These are phyloP conservation scores for Hapalemur alaotrensis DNA, from an alignment of 2,797 vertebrate species.

Conservation along the genomic window DNA sequence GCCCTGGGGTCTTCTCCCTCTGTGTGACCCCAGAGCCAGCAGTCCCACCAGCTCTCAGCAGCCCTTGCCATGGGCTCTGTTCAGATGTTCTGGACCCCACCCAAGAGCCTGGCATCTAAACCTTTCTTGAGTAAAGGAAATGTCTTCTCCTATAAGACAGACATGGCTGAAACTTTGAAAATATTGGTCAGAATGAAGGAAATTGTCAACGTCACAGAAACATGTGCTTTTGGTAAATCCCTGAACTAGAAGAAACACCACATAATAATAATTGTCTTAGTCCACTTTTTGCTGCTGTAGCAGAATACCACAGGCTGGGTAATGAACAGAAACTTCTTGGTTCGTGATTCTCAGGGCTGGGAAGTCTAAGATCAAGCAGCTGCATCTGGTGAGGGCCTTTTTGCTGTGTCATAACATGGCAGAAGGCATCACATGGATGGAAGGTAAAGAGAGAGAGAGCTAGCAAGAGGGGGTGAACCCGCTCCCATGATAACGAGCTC, in stretches of 20 bases:
- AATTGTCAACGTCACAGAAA: neutral
- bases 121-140: neutral
- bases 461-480: neutral
- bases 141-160: neutral
- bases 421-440: neutral
- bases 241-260: neutral
- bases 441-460: neutral
- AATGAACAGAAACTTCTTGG: neutral
- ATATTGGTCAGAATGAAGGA: neutral
- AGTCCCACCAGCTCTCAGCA: neutral
- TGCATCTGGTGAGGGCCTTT: neutral
- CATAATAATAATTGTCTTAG: neutral
- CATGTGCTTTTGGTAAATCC: neutral
- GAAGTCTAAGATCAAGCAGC: neutral
- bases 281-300: neutral
- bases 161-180: neutral
- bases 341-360: neutral
- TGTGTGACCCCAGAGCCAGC: neutral
- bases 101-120: neutral
- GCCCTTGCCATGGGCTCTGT: neutral
- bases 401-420: too few species aligned
- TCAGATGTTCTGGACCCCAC: neutral
- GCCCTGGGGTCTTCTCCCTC: neutral
- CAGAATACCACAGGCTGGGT: neutral
- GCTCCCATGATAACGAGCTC: neutral